These are phyloP conservation scores for Trichomycterus rosablanca DNA, from an alignment of 2,113 vertebrate genomes.

Conservation along the genomic window DNA sequence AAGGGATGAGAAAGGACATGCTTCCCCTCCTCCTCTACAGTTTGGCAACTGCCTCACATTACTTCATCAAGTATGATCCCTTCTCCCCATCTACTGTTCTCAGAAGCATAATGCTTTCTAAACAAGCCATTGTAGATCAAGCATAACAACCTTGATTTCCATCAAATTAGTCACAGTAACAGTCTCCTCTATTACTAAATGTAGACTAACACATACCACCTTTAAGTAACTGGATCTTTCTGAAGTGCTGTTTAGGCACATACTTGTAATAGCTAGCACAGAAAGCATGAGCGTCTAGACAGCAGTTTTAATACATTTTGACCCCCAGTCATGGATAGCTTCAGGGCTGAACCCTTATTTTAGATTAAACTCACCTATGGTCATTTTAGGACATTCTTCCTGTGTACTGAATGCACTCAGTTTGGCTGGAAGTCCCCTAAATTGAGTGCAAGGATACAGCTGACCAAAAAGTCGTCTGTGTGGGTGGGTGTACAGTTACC, in stretches of 20 bases:
- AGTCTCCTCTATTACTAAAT: too few relatives aligned
- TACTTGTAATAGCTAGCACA: too few relatives aligned
- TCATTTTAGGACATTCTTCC: not conserved
- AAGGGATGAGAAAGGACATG: conserved; percentile 18
- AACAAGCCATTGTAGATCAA: too few relatives aligned
- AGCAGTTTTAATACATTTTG: not conserved
- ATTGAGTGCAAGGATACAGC: conserved; percentile 43
- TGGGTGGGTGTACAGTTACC: conserved; percentile 41
- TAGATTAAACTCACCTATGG: not conserved
- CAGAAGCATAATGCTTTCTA: not conserved
- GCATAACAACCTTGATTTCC: too few relatives aligned
- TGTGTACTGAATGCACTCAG: conserved; percentile 9
- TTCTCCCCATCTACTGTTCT: not conserved
- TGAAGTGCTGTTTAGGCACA: too few relatives aligned
- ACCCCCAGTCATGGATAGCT: too few relatives aligned
- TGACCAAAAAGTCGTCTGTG: conserved; percentile 37
- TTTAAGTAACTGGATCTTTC: too few relatives aligned
- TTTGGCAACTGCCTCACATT: conserved; percentile 20
- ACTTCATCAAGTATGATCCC: conserved; percentile 32
- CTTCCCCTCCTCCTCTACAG: not conserved
- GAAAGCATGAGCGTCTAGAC: not conserved
- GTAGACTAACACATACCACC: too few relatives aligned
- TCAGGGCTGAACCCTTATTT: not conserved
- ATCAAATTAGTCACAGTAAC: too few relatives aligned
- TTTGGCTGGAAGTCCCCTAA: conserved; percentile 36